A percentile compares a stretch with the other conserved stretches of the same genome.
These are phyloP conservation scores for Entomobrya proxima DNA, from an alignment of 2,888 invertebrate species.

Conservation along the genomic window DNA sequence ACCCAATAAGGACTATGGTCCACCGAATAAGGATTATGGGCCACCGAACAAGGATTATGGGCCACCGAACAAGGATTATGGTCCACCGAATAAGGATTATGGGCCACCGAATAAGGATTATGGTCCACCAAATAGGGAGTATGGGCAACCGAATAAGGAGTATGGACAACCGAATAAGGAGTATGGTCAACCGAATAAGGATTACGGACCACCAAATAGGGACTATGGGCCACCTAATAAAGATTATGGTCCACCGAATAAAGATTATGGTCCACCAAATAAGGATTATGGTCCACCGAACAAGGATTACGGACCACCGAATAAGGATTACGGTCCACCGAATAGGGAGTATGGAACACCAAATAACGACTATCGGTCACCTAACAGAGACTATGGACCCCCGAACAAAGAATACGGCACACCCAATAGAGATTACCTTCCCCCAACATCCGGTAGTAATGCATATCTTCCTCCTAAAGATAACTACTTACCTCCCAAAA, in stretches of 20 bases:
- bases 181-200: slow-evolving; percentile 29
- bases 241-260: background rate
- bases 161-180: slow-evolving; percentile 33
- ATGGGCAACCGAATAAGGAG: slow-evolving; percentile 8
- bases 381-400: slow-evolving; percentile 6
- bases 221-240: slow-evolving; percentile 38
- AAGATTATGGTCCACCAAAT: background rate
- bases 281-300: background rate
- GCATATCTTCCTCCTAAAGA: background rate
- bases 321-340: background rate
- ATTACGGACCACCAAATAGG: background rate
- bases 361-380: background rate
- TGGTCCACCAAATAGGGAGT: background rate
- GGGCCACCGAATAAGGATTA: background rate
- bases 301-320: background rate
- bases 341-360: slow-evolving; percentile 63
- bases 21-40: background rate
- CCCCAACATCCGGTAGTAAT: background rate
- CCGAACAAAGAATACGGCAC: slow-evolving; percentile 47
- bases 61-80: background rate
- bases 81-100: background rate
- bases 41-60: slow-evolving; percentile 1
- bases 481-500: slow-evolving; percentile 5
- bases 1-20: slow-evolving; percentile 13
- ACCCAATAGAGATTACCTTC: slow-evolving; percentile 26